These are phyloP conservation scores for Pseudochirops corinnae DNA, from an alignment of 2,797 vertebrate genomes.

Conservation along the genomic window DNA sequence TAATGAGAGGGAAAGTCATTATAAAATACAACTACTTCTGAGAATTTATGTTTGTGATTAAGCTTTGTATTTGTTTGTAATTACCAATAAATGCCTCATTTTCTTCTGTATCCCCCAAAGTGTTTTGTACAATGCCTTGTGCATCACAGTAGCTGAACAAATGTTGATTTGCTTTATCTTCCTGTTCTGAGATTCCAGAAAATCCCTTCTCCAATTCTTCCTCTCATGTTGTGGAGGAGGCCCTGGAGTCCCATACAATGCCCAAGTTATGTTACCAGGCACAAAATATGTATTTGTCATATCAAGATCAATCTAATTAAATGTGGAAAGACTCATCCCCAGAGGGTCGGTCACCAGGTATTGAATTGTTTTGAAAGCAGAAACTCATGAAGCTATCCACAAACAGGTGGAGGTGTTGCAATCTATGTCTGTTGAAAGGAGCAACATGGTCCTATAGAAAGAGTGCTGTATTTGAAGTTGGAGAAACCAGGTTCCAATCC, in stretches of 20 bases:
- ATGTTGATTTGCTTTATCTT: neutral
- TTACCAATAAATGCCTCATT: neutral
- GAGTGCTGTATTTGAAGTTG: neutral
- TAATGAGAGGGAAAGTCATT: neutral
- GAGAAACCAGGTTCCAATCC: neutral
- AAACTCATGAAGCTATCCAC: neutral
- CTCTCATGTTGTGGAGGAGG: neutral
- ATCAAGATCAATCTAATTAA: neutral
- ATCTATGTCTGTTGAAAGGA: neutral
- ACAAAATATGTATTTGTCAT: neutral
- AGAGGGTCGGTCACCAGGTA: neutral
- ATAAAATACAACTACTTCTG: neutral
- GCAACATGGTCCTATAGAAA: neutral
- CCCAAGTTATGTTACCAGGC: neutral
- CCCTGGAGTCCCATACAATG: neutral
- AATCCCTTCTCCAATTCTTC: neutral
- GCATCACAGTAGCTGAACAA: neutral
- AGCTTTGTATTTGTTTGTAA: neutral
- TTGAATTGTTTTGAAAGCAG: neutral
- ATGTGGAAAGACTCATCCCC: neutral
- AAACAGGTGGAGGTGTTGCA: neutral
- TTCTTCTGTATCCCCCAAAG: neutral
- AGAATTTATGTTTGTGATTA: neutral
- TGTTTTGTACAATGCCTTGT: neutral
- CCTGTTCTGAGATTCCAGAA: neutral